Percentiles rank a stretch among this genome's conserved stretches.
Evolutionary conservation across 2,888 invertebrate genomes (phyloP).

Genomic region (Drosophila robusta): DNA sequence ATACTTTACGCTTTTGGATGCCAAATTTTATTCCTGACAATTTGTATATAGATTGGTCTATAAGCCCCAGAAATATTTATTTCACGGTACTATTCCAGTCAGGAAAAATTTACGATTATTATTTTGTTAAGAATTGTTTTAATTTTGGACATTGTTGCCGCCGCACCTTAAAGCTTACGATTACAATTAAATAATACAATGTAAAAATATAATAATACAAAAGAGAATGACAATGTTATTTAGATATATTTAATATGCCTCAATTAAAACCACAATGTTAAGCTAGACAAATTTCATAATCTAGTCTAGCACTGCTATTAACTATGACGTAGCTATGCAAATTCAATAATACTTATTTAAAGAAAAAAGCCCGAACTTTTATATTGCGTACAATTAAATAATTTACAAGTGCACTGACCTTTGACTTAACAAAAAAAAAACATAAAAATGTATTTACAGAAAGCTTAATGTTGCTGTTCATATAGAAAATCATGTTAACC

Average conservation of each 20-base stretch:
- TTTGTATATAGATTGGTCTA: neutral
- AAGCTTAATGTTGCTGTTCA: constrained; percentile 48
- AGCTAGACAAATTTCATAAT: constrained; percentile 55
- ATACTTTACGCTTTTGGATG: neutral
- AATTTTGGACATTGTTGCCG: constrained; percentile 79
- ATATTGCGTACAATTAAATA: constrained; percentile 50
- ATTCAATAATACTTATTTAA: constrained; percentile 36
- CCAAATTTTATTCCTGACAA: neutral
- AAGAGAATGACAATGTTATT: constrained; percentile 13
- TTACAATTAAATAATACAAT: constrained; percentile 36
- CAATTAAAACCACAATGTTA: constrained; percentile 60
- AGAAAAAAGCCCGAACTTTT: constrained; percentile 52
- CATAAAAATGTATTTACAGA: constrained; percentile 2
- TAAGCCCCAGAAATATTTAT: too few species aligned
- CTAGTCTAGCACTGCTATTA: constrained; percentile 56
- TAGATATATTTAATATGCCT: constrained; percentile 38
- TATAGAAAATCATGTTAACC: constrained; percentile 50
- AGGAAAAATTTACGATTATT: neutral
- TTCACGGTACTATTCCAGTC: too few species aligned
- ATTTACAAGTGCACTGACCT: constrained; percentile 54
- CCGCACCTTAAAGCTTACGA: constrained; percentile 73
- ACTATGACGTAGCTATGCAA: constrained; percentile 62
- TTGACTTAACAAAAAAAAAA: constrained; percentile 32
- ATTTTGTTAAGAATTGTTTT: constrained; percentile 27
- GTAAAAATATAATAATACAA: constrained; percentile 37